phyloP scores from a whole-genome alignment of 2,113 vertebrate genomes.

The Carettochelys insculpta region DNA sequence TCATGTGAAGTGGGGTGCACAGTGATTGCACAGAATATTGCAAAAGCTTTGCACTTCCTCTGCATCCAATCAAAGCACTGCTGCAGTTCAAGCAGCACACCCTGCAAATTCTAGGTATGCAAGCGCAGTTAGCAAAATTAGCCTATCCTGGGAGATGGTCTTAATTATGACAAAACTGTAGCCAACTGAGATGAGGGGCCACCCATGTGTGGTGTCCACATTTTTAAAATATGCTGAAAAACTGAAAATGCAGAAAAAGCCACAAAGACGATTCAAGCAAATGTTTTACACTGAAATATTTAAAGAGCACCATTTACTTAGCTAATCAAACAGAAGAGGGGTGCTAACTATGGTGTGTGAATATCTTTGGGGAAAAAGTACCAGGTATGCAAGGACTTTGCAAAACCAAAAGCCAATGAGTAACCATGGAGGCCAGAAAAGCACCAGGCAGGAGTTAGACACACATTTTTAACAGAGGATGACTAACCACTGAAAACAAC shows the following conservation, averaged over 20 bases:
- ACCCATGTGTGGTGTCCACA: no score
- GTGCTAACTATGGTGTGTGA: not conserved
- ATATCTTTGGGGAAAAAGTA: not conserved
- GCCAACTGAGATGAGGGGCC: no score
- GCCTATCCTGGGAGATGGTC: no score
- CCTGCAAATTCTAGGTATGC: no score
- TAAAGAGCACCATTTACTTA: not conserved
- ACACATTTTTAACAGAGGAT: not conserved
- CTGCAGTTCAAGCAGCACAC: no score
- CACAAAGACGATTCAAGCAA: not conserved
- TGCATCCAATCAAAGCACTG: no score
- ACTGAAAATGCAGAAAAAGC: not conserved
- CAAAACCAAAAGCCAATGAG: not conserved
- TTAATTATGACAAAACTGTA: no score
- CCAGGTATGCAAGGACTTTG: not conserved
- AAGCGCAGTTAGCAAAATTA: no score
- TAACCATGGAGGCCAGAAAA: not conserved
- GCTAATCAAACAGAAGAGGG: not conserved
- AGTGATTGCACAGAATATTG: no score
- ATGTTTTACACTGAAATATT: not conserved
- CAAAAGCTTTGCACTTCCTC: no score
- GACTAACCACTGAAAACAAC: conserved; percentile 16
- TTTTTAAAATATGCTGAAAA: not conserved
- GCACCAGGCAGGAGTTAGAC: not conserved
- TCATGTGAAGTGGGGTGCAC: no score